Conservation (phyloP, 1,140 invertebrate species). For the Cyclina sinensis region DNA sequence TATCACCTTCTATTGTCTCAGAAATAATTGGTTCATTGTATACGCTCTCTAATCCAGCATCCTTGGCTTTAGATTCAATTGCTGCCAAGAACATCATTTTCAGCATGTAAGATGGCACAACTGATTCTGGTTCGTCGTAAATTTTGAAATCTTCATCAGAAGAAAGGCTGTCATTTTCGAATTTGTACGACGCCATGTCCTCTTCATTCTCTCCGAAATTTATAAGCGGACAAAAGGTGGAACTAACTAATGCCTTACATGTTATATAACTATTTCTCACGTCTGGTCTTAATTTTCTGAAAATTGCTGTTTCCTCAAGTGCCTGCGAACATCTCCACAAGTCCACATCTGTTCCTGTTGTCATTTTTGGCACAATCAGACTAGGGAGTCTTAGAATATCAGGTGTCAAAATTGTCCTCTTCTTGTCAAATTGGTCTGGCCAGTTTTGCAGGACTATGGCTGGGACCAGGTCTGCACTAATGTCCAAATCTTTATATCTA, state of each 20-base stretch:
- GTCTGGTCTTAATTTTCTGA: neutral
- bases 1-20: too few species aligned
- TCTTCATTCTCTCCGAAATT: neutral
- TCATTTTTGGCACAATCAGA: neutral
- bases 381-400: neutral
- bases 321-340: neutral
- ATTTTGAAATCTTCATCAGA: neutral
- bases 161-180: neutral
- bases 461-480: neutral
- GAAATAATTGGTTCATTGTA: neutral
- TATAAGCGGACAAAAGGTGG: neutral
- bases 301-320: neutral
- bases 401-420: neutral
- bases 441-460: neutral
- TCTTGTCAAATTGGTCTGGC: neutral
- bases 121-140: neutral
- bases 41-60: neutral
- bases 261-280: neutral
- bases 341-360: neutral
- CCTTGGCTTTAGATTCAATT: neutral
- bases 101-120: conserved; percentile 2
- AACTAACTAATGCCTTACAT: neutral
- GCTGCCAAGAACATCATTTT: conserved; percentile 7
- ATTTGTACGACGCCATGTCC: neutral
- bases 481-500: neutral